A percentile compares a stretch with the other conserved stretches of the same genome.
These are phyloP conservation scores for Cynaeus angustus DNA, from an alignment of 2,888 invertebrate genomes.

Conservation along the genomic window DNA sequence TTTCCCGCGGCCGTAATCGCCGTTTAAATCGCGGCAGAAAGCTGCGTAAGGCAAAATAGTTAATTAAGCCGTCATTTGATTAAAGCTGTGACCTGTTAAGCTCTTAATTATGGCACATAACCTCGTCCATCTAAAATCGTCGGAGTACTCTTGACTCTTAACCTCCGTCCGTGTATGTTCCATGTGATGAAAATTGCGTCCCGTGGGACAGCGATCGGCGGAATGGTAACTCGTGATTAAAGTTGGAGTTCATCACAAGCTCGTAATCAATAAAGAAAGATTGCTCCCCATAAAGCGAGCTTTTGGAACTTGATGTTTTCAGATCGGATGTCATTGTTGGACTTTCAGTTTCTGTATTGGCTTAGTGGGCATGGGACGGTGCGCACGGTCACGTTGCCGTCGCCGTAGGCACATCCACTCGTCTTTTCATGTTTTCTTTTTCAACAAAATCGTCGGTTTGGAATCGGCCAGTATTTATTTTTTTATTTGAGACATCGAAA, in stretches of 20 bases:
- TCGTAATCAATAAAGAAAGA: conserved; percentile 27
- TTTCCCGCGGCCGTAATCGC: neutral
- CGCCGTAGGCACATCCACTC: conserved; percentile 22
- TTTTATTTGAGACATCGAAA: conserved; percentile 1
- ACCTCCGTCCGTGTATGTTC: conserved; percentile 1
- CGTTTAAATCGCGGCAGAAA: neutral
- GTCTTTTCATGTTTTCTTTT: conserved; percentile 30
- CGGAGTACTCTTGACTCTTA: conserved; percentile 8
- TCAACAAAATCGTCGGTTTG: conserved; percentile 13
- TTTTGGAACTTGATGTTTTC: conserved; percentile 27
- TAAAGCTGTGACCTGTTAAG: conserved; percentile 8
- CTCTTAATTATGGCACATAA: conserved; percentile 18
- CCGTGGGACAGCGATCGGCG: conserved; percentile 15
- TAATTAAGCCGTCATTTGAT: conserved; percentile 12
- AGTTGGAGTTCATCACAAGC: conserved; percentile 23
- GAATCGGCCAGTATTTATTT: conserved; percentile 17
- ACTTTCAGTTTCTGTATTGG: conserved; percentile 36
- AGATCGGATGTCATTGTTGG: conserved; percentile 24
- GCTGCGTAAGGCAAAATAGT: conserved; percentile 6
- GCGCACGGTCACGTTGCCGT: conserved; percentile 16
- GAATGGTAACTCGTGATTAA: conserved; percentile 30
- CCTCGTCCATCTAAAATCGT: conserved; percentile 10
- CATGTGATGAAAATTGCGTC: conserved; percentile 32
- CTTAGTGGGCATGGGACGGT: conserved; percentile 20
- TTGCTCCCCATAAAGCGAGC: conserved; percentile 1